A percentile compares a stretch with the other conserved stretches of the same genome.
phyloP scores from a whole-genome alignment of 2,888 invertebrate species.

The Apamea anceps region DNA sequence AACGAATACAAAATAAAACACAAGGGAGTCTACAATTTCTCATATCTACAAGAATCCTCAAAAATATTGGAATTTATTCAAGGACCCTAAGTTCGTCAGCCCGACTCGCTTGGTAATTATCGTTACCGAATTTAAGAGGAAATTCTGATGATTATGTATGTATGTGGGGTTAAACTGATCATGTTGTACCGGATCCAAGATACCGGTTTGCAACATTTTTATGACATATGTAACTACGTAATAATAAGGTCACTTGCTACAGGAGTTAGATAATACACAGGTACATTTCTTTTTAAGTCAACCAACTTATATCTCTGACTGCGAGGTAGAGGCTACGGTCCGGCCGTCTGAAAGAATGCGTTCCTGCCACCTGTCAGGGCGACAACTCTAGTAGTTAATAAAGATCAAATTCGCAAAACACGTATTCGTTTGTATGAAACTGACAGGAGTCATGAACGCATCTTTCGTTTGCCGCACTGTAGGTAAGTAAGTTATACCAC shows the following conservation, averaged over 20 bases:
- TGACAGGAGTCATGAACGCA: too few relatives aligned
- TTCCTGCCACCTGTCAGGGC: too few relatives aligned
- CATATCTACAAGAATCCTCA: not conserved
- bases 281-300: not conserved
- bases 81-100: accelerated
- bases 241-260: constrained; percentile 19
- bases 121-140: constrained; percentile 23
- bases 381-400: too few relatives aligned
- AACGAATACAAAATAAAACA: too few relatives aligned
- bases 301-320: not conserved
- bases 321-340: too few relatives aligned
- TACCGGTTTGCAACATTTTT: constrained; percentile 9
- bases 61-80: not conserved
- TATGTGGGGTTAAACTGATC: not conserved
- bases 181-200: constrained; percentile 18
- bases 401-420: too few relatives aligned
- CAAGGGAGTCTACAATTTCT: not conserved
- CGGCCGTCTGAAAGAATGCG: too few relatives aligned
- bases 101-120: not conserved
- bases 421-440: too few relatives aligned
- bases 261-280: not conserved
- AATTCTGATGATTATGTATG: constrained; percentile 29
- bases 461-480: too few relatives aligned
- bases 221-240: constrained; percentile 1
- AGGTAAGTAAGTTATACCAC: too few relatives aligned